Evolutionary conservation across 2,888 invertebrate genomes (phyloP).

Genomic region (Tetranychus truncatus): DNA sequence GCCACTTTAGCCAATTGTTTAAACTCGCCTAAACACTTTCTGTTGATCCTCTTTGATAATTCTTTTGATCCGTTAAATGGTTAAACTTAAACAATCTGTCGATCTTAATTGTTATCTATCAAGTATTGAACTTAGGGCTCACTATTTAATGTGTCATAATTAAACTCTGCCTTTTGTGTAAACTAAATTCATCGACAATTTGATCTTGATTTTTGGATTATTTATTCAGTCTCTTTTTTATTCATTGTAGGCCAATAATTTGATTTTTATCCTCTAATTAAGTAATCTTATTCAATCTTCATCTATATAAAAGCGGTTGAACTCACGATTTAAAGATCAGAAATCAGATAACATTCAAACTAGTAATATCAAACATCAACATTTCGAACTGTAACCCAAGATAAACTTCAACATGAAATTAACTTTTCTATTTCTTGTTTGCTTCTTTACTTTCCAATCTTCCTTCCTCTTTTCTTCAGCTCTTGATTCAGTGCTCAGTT

Average conservation of each 20-base stretch:
- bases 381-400: background rate
- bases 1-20: background rate
- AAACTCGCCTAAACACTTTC: background rate
- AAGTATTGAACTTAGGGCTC: background rate
- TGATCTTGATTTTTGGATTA: background rate
- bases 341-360: background rate
- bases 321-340: background rate
- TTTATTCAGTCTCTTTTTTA: background rate
- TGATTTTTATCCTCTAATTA: background rate
- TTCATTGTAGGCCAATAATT: too few relatives aligned
- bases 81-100: background rate
- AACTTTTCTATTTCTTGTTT: background rate
- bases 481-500: background rate
- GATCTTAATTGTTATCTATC: background rate
- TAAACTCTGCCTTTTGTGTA: background rate
- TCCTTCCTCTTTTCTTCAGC: background rate
- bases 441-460: background rate
- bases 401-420: background rate
- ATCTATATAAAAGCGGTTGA: too few relatives aligned
- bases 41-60: too few relatives aligned
- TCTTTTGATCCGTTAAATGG: background rate
- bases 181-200: background rate
- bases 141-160: background rate
- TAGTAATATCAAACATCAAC: background rate
- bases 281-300: background rate